Evolutionary conservation across 2,888 invertebrate species (phyloP), one percentile per base, ranked within the genome.

Genomic region (Aethes cnicana): DNA sequence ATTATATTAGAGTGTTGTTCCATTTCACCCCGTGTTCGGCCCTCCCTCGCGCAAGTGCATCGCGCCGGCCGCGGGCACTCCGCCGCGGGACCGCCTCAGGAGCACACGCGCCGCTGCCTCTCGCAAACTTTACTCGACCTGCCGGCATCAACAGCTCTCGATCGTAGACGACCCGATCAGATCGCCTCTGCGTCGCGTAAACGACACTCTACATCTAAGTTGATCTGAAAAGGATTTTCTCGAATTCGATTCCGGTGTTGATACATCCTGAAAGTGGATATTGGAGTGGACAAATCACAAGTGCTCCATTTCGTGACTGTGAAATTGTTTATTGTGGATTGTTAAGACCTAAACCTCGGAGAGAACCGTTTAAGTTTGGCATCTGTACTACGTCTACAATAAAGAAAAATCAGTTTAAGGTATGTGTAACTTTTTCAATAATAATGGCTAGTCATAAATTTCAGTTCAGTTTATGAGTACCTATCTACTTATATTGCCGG

Each of bases 1-100:
- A 88, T 89, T 87, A 88, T 85, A 86, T 86, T 87, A 87, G 84
- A 87, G 86, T 87, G 89, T 88, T 87, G 88, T 86, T 86, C 77
- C 77, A 75, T 80, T 74, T 81, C 81, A 79, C 85, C 85, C 87
- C 77, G 66, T 71, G 69, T 63, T 68, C 69, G 70, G 72, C 70
- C 72, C 75, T 68, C 70, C 78, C 73, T 73, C 56, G 62, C 64
- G 56, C 52, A 56, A 54, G 52, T 56, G 36, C 55, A 53, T 49
- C 44, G 41, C 56, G 59, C 49, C 58, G 35, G 49, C 48, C 21
- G 47, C 68, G 71, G 68, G 64, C 74, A 85, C 73, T 84, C 77
- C 81, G 83, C 63, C 77, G 81, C 77, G 75, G 72, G 73, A 69
- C 61, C 66, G 72, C 69, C 56, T 57, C 56, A 64, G 53, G 64